Base-by-base conservation (phyloP, 2,113 vertebrate genomes). In the Vidua chalybeata region DNA sequence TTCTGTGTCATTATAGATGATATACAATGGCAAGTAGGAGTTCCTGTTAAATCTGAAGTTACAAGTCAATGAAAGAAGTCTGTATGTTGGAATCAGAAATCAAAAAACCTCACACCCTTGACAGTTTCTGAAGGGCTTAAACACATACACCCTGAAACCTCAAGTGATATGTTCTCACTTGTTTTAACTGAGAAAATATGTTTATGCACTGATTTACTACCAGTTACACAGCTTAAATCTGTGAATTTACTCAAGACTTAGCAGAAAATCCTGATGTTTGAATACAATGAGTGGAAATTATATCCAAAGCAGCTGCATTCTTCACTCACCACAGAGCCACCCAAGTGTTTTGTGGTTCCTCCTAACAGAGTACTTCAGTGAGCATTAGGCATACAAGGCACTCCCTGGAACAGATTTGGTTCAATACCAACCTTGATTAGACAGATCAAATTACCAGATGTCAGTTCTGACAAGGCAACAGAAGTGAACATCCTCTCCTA, bases 401-500 rank as follows among this genome's bases (percentile, higher is more conserved):
- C 82, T 92, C 83, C 64, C 64, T 86, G 52, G 48, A 94, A 86
- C 48, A 86, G 45, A 92, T 41, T 63, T 81, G 48, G 49, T 91
- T 92, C 82, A 80, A 74, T n/a, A 90, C 72, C 72, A 91, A 49
- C 56, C 64, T 87, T 92, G 45, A 58, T 94, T 90, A 86, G 41
- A 88, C 73, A 92, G 76, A 86, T 93, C 82, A 93, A 80, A 64
- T 94, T 92, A 93, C 72, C 41, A 94, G 76, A 84, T 81, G 68
- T 86, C 85, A 91, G 33, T 62, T 83, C 63, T 76, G 78, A 89
- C 37, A 76, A 83, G 63, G 41, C 62, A 79, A 64, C 10, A 1
- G 14, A 81, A 76, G 37, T 58, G 66, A 92, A 93, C 41, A 67
- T 49, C 63, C 69, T 88, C 77, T 86, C 41, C 43, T 80, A 80